Evolutionary conservation across 1,140 invertebrate genomes (phyloP).

Genomic region (Tetranychus cinnabarinus): DNA sequence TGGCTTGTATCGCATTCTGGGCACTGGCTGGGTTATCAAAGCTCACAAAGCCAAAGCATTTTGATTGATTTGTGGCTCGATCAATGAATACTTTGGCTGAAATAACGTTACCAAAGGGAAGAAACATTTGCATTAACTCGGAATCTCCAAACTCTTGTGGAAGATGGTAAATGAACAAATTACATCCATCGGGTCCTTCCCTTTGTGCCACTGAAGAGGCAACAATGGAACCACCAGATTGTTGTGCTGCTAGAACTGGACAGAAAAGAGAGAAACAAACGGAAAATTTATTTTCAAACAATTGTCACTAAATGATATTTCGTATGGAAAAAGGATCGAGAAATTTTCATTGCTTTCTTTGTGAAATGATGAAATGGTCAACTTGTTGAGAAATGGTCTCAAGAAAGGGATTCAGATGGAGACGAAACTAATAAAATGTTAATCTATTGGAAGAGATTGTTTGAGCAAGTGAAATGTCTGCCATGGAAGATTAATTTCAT

Average conservation of each 20-base stretch:
- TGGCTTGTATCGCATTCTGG: slow-evolving; percentile 90
- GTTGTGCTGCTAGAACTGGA: slow-evolving; percentile 1
- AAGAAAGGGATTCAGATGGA: no score
- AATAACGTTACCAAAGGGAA: slow-evolving; percentile 83
- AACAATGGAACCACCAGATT: neutral
- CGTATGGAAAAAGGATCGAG: no score
- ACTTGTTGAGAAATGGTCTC: no score
- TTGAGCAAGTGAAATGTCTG: no score
- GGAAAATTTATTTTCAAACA: no score
- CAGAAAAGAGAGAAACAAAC: neutral
- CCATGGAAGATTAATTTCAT: no score
- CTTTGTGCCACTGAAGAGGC: neutral
- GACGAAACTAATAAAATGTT: no score
- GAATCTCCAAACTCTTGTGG: slow-evolving; percentile 62
- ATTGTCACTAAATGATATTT: no score
- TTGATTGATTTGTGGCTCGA: slow-evolving; percentile 89
- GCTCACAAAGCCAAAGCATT: slow-evolving; percentile 97
- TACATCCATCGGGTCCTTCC: slow-evolving; percentile 7
- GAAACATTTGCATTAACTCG: slow-evolving; percentile 76
- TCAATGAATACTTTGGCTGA: slow-evolving; percentile 98
- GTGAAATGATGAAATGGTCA: no score
- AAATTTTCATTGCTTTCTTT: no score
- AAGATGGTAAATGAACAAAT: slow-evolving; percentile 12
- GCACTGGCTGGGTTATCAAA: slow-evolving; percentile 96
- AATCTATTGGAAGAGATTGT: no score